A percentile compares a stretch with the other conserved stretches of the same genome.
Evolutionary conservation across 2,888 invertebrate genomes (phyloP).

Genomic region (Carabus problematicus): DNA sequence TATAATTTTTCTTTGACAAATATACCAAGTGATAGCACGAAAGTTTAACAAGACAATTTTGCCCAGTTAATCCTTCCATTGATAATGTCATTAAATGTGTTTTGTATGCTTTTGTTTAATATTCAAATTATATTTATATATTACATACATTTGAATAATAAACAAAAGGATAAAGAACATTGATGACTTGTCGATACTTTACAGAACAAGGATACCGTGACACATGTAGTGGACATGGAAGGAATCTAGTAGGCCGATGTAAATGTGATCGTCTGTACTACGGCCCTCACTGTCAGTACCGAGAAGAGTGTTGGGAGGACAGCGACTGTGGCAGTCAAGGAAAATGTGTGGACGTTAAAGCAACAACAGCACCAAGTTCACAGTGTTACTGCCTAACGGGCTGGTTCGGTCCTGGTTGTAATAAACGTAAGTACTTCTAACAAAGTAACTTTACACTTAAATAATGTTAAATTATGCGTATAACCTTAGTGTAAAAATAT

Average conservation of each 20-base stretch:
- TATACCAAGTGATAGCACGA: no score
- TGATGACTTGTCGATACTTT: not conserved
- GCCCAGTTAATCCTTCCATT: no score
- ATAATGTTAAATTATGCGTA: not conserved
- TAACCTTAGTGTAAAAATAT: slow-evolving; percentile 13
- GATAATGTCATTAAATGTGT: no score
- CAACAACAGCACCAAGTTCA: slow-evolving; percentile 80
- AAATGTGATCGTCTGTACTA: slow-evolving; percentile 83
- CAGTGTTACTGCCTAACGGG: slow-evolving; percentile 92
- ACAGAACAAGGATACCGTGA: slow-evolving; percentile 75
- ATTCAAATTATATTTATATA: no score
- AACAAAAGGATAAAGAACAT: no score
- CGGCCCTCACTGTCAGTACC: slow-evolving; percentile 85
- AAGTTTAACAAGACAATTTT: no score
- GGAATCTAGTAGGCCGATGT: slow-evolving; percentile 77
- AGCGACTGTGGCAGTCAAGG: slow-evolving; percentile 88
- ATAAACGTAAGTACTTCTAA: slow-evolving; percentile 68
- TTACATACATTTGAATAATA: no score
- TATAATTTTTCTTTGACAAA: no score
- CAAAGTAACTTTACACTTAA: slow-evolving; percentile 8
- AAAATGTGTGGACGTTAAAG: slow-evolving; percentile 80
- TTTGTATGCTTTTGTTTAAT: no score
- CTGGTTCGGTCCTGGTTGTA: slow-evolving; percentile 86
- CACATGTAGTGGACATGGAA: slow-evolving; percentile 85
- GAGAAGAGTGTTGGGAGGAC: slow-evolving; percentile 86